Base-by-base conservation (phyloP, 2,888 invertebrate genomes). In the Conchocele bisecta region DNA sequence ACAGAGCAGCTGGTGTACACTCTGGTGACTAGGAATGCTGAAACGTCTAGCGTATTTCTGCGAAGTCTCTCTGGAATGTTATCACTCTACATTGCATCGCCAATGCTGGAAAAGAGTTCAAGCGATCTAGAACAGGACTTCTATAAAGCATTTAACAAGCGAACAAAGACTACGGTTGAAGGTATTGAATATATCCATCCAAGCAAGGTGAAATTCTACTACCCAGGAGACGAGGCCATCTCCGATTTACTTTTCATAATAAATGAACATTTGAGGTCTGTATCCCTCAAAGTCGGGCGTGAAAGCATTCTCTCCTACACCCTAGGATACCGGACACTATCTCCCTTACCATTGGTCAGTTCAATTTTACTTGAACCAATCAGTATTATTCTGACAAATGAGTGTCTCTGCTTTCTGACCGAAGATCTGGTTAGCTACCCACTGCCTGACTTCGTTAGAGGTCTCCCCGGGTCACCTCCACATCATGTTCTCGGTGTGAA, bases 351-450 rank as follows among this genome's bases (percentile, higher is more conserved):
- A 7, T 61, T 56, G 9, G 51, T 74, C 17, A 51, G 68, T 1
- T 60, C 77, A 1, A 77, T 79, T 20, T 60, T 77, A 6, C 63
- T 75, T n/a, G 73, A 79, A 56, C 71, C 88, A 11, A 72, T 86
- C 6, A 87, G 85, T 37, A 75, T 90, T 51, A 83, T 89, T 20
- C 64, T 90, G 31, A 89, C 89, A 39, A 83, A 86, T 58, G 78
- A 80, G 22, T 83, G 87, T 59, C 48, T 90, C n/a, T 87, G 86
- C 63, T 73, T 90, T 29, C 81, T 84, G 3, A 75, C 75, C 41
- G 90, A 90, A 57, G 89, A 90, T 77, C 64, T 86, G 29, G 89
- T 89, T 33, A 89, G 86, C 65, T 90, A 90, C 60, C 90, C 90
- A 0, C 69, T 90, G n/a, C 89, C 90, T 5, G 89, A 89, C 42